A percentile compares a stretch with the other conserved stretches of the same genome.
Evolutionary conservation across 2,888 invertebrate species (phyloP).

Genomic region (Macrosoma leucophasiata): DNA sequence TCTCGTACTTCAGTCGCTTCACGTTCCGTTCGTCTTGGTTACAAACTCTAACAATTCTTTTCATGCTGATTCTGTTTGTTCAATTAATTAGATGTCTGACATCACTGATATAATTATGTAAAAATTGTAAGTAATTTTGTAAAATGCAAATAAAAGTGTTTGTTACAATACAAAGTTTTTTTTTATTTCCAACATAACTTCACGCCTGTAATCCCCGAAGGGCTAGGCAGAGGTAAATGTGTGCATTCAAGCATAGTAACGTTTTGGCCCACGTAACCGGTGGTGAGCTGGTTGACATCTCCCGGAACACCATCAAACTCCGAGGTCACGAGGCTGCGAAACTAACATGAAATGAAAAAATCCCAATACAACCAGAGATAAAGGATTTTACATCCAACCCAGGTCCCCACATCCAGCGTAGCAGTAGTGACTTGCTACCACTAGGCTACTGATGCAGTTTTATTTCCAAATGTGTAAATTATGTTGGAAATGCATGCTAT

Average conservation of each 20-base stretch:
- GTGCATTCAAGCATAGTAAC: conserved; percentile 4
- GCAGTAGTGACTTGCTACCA: too few relatives aligned
- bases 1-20: not conserved
- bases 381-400: too few relatives aligned
- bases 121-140: conserved; percentile 41
- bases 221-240: conserved; percentile 5
- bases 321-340: not conserved
- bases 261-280: too few relatives aligned
- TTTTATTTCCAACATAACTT: not conserved
- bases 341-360: not conserved
- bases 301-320: conserved; percentile 4
- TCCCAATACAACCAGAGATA: too few relatives aligned
- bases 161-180: conserved; percentile 21
- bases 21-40: conserved; percentile 10
- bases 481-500: too few relatives aligned
- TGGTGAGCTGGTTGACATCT: too few relatives aligned
- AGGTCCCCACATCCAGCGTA: too few relatives aligned
- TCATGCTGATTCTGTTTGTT: conserved; percentile 6
- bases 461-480: too few relatives aligned
- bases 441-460: too few relatives aligned
- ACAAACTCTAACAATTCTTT: conserved; percentile 14
- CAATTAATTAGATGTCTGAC: conserved; percentile 10
- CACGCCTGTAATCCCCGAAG: conserved; percentile 2
- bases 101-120: conserved; percentile 25
- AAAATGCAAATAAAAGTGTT: conserved; percentile 37